These are phyloP conservation scores for Corydoras sp. DNA, from an alignment of 2,113 vertebrate species.

Conservation along the genomic window DNA sequence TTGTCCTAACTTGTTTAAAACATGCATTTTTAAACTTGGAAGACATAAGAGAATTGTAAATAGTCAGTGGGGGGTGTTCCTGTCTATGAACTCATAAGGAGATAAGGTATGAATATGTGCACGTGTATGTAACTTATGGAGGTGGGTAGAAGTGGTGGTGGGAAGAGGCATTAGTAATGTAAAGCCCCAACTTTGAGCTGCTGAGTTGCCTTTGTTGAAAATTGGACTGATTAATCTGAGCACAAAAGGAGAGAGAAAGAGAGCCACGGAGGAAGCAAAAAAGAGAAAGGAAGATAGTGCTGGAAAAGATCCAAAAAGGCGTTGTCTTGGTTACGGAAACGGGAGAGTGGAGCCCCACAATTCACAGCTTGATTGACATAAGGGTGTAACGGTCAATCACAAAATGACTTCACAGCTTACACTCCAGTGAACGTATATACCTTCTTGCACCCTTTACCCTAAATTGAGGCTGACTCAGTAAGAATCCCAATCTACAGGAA, in stretches of 20 bases:
- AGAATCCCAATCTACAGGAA: constrained; percentile 31
- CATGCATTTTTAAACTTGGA: constrained; percentile 46
- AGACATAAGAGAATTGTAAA: constrained; percentile 36
- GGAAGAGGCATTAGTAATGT: constrained; percentile 36
- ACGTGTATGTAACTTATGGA: constrained; percentile 30
- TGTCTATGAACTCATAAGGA: constrained; percentile 35
- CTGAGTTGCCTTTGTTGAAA: constrained; percentile 41
- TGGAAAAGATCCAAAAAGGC: constrained; percentile 53
- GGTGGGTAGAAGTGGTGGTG: constrained; percentile 25
- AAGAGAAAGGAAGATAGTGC: constrained; percentile 39
- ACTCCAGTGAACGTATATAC: constrained; percentile 44
- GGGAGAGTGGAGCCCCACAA: constrained; percentile 60
- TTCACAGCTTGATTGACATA: constrained; percentile 57
- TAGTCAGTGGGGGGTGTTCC: constrained; percentile 37
- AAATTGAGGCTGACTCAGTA: constrained; percentile 21
- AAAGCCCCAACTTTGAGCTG: constrained; percentile 36
- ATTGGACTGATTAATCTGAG: constrained; percentile 35
- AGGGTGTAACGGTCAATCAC: constrained; percentile 55
- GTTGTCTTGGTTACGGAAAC: constrained; percentile 60
- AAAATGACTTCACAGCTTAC: constrained; percentile 38
- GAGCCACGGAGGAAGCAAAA: constrained; percentile 28
- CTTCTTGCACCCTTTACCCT: constrained; percentile 28
- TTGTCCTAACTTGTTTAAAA: constrained; percentile 53
- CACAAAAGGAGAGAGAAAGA: constrained; percentile 35
- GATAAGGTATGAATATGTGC: constrained; percentile 21